Base-by-base conservation (phyloP, 2,113 vertebrate species). In the Amphilophus citrinellus region DNA sequence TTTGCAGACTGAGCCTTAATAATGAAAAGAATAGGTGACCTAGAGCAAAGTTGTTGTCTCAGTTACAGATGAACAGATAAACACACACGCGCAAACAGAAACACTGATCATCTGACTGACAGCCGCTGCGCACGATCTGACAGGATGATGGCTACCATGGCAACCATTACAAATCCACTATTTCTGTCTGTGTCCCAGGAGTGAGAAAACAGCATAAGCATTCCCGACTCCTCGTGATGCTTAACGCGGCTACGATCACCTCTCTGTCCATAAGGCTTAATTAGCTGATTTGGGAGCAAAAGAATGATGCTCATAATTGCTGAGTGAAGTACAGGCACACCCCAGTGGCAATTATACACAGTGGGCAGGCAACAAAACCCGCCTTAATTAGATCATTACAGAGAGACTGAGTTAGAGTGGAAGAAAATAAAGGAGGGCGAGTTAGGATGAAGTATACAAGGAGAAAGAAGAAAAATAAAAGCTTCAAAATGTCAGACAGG, bases 211-310 rank as follows among this genome's bases (percentile, higher is more conserved):
- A 90, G 86, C 83, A 87, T 42, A 32, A 84, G 80, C 75, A 79
- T 93, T 81, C 87, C 86, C 76, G 81, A 87, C 89, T 84, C 81
- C 39, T 84, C 56, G 57, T 61, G 77, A 87, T 61, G 66, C 82
- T 87, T 73, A 86, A 78, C 85, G 83, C 17, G 20, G 89, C 88
- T 76, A 66, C 58, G 80, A 88, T 87, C 82, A 30, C 77, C 85
- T 83, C 20, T 11, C 87, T 92, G 87, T 95, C 92, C 93, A 89
- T 89, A 84, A 94, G 93, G 92, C 87, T 89, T 96, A 94, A 95
- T 95, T 95, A 95, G 93, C 83, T 18, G 58, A 90, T 91, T 85
- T 77, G 71, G 61, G 76, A 86, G 87, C 85, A 85, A 87, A 91
- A 89, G 88, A 95, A 93, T 84, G 82, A 83, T 47, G 85, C 87